Evolutionary conservation across 2,113 vertebrate genomes (phyloP).

Genomic region (Amblyopsis rosae): DNA sequence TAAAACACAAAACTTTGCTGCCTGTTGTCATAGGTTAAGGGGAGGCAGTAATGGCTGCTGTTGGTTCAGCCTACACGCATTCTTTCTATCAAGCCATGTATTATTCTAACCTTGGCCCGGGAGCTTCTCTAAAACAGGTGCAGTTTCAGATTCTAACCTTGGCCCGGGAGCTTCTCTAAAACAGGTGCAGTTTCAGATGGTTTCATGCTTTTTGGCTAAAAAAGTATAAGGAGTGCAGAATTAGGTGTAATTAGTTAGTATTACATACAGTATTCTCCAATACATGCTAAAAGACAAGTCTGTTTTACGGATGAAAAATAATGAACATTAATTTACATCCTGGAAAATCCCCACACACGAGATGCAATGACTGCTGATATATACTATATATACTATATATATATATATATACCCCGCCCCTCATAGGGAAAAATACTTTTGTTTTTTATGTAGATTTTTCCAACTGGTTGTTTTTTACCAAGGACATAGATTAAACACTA

Average conservation of each 20-base stretch:
- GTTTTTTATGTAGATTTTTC: neutral
- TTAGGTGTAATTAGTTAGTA: slow-evolving; percentile 28
- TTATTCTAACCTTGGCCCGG: slow-evolving; percentile 39
- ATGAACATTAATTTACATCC: too few relatives aligned
- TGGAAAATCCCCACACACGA: too few relatives aligned
- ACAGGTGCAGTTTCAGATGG: slow-evolving; percentile 24
- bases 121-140: slow-evolving; percentile 18
- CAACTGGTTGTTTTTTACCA: slow-evolving; percentile 3
- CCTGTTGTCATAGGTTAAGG: slow-evolving; percentile 21
- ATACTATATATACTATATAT: too few relatives aligned
- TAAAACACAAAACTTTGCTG: neutral
- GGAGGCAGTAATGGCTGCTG: slow-evolving; percentile 34
- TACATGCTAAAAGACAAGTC: too few relatives aligned
- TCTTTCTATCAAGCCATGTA: neutral
- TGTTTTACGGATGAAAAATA: too few relatives aligned
- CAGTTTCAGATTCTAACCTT: slow-evolving; percentile 41
- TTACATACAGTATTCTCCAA: too few relatives aligned
- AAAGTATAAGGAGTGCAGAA: neutral
- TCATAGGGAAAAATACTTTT: too few relatives aligned
- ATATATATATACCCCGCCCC: too few relatives aligned
- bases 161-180: slow-evolving; percentile 23
- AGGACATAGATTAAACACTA: slow-evolving; percentile 17
- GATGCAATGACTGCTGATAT: neutral
- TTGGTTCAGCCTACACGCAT: slow-evolving; percentile 18
- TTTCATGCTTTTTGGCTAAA: slow-evolving; percentile 13